phyloP scores from a whole-genome alignment of 1,140 invertebrate species.

The Drosophila busckii region DNA sequence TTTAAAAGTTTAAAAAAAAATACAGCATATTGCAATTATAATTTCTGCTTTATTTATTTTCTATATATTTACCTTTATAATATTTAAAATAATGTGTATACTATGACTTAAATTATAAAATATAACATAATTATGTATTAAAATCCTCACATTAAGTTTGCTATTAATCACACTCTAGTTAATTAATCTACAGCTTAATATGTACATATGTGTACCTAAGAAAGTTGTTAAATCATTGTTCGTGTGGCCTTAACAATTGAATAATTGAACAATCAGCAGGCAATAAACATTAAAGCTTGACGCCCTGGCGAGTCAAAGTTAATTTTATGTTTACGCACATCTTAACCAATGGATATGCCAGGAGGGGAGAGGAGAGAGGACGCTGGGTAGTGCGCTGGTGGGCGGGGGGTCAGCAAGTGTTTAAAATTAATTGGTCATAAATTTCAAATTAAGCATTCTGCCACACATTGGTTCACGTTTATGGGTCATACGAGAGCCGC shows the following conservation, averaged over 20 bases:
- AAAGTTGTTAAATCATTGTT: neutral
- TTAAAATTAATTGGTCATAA: conserved; percentile 78
- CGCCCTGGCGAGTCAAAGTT: conserved; percentile 44
- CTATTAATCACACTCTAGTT: too few relatives aligned
- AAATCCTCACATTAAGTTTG: too few relatives aligned
- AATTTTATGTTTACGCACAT: conserved; percentile 42
- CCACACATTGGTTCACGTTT: conserved; percentile 67
- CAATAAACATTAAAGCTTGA: conserved; percentile 52
- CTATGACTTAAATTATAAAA: too few relatives aligned
- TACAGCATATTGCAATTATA: too few relatives aligned
- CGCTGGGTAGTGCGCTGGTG: too few relatives aligned
- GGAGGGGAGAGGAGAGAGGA: neutral
- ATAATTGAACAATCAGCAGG: conserved; percentile 58
- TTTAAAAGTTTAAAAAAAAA: too few relatives aligned
- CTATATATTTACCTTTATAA: too few relatives aligned
- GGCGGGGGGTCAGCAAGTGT: conserved; percentile 27
- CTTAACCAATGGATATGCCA: conserved; percentile 1
- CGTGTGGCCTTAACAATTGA: conserved; percentile 38
- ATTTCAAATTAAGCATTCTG: conserved; percentile 74
- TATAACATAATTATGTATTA: too few relatives aligned
- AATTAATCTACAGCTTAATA: too few relatives aligned
- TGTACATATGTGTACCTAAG: too few relatives aligned
- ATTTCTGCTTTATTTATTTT: too few relatives aligned
- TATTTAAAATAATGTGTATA: too few relatives aligned
- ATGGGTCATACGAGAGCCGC: conserved; percentile 44